Evolutionary conservation across 2,888 invertebrate genomes (phyloP).

Genomic region (Amphipyra berbera): DNA sequence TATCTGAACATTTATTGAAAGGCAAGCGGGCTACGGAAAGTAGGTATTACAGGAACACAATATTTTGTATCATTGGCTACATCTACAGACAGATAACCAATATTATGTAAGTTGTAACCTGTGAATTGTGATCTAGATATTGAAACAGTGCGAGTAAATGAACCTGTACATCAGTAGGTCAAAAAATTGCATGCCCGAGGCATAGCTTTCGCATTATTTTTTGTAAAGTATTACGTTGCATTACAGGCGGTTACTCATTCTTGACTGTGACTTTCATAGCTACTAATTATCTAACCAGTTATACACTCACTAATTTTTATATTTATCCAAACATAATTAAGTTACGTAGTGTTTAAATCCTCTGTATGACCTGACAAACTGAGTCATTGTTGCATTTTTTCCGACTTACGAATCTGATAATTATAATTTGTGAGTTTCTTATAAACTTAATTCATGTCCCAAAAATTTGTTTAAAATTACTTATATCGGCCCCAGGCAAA

Average conservation of each 20-base stretch:
- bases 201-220: constrained; percentile 22
- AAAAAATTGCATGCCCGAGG: constrained; percentile 24
- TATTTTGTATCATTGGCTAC: neutral
- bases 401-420: neutral
- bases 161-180: constrained; percentile 44
- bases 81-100: constrained; percentile 8
- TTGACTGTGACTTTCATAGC: constrained; percentile 22
- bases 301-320: constrained; percentile 10
- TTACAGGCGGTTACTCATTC: constrained; percentile 37
- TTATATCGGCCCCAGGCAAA: neutral
- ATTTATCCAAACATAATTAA: constrained; percentile 18
- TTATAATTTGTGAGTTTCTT: too few species aligned
- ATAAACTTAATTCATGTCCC: too few species aligned
- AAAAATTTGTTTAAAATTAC: neutral
- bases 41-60: neutral
- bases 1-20: constrained; percentile 33
- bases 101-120: neutral
- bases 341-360: constrained; percentile 25
- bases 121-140: constrained; percentile 22
- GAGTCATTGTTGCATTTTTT: constrained; percentile 12
- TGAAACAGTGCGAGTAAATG: constrained; percentile 1
- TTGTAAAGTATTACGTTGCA: constrained; percentile 23
- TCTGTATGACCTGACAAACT: neutral
- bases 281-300: constrained; percentile 35
- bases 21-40: constrained; percentile 3